phyloP scores from a whole-genome alignment of 2,113 vertebrate genomes.

The Podarcis muralis region DNA sequence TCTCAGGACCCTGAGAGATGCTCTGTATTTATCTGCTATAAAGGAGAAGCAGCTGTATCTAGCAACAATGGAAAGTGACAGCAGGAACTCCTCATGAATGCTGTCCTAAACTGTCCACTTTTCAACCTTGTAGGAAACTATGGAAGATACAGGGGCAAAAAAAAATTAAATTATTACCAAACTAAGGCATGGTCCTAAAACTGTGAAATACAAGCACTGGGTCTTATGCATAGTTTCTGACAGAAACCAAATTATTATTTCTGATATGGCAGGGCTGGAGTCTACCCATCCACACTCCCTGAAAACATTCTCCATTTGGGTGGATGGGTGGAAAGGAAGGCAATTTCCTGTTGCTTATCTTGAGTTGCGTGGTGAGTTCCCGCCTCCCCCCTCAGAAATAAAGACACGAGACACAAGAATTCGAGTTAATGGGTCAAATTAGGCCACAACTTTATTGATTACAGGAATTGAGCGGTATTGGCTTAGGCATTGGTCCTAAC shows the following conservation, averaged over 20 bases:
- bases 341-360: background rate
- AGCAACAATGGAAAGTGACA: conserved; percentile 23
- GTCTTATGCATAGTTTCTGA: background rate
- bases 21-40: conserved; percentile 42
- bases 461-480: too few relatives aligned
- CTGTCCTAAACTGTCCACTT: background rate
- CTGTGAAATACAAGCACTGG: background rate
- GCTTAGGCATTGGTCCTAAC: too few relatives aligned
- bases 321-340: background rate
- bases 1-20: conserved; percentile 35
- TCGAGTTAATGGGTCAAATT: too few relatives aligned
- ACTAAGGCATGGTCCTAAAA: background rate
- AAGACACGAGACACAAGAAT: too few relatives aligned
- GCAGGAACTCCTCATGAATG: conserved; percentile 20
- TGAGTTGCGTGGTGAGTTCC: background rate
- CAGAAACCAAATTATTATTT: background rate
- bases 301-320: background rate
- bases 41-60: conserved; percentile 35
- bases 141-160: background rate
- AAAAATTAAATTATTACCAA: background rate
- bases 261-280: background rate
- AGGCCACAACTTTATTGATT: too few relatives aligned
- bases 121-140: background rate
- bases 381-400: too few relatives aligned
- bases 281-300: background rate